Percentiles rank a stretch among this genome's conserved stretches.
These are phyloP conservation scores for Silurus glanis DNA, from an alignment of 2,113 vertebrate genomes.

Conservation along the genomic window DNA sequence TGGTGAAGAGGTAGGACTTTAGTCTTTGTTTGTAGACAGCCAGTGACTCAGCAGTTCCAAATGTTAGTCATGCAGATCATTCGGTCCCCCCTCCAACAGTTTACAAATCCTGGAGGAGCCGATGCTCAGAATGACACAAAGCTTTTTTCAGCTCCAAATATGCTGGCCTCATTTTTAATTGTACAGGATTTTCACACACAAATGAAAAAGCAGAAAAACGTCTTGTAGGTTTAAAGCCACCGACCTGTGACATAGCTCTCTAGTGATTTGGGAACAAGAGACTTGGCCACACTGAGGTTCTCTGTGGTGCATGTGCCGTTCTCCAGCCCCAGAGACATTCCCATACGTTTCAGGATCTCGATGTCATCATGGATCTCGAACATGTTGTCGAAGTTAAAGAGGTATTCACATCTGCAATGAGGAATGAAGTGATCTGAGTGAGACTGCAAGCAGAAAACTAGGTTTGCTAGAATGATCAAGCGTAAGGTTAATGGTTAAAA, in stretches of 20 bases:
- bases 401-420: slow-evolving; percentile 79
- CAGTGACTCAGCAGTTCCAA: not conserved
- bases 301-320: slow-evolving; percentile 77
- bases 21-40: not conserved
- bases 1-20: not conserved
- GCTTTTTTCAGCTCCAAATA: not conserved
- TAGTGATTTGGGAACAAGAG: slow-evolving; percentile 82
- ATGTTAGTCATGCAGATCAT: not conserved
- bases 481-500: not conserved
- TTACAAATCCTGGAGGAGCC: not conserved
- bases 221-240: not conserved
- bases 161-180: not conserved
- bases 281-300: slow-evolving; percentile 77
- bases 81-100: not conserved
- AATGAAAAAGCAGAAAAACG: not conserved
- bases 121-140: not conserved
- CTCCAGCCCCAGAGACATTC: slow-evolving; percentile 83
- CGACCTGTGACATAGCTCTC: slow-evolving; percentile 81
- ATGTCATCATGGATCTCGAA: slow-evolving; percentile 86
- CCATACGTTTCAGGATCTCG: slow-evolving; percentile 84
- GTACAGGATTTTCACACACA: not conserved
- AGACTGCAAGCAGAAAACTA: not conserved
- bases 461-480: not conserved
- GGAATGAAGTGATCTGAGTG: not conserved
- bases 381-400: slow-evolving; percentile 85